These are phyloP conservation scores for Ascidia mentula DNA, from an alignment of 23 tunicate genomes.

Conservation along the genomic window DNA sequence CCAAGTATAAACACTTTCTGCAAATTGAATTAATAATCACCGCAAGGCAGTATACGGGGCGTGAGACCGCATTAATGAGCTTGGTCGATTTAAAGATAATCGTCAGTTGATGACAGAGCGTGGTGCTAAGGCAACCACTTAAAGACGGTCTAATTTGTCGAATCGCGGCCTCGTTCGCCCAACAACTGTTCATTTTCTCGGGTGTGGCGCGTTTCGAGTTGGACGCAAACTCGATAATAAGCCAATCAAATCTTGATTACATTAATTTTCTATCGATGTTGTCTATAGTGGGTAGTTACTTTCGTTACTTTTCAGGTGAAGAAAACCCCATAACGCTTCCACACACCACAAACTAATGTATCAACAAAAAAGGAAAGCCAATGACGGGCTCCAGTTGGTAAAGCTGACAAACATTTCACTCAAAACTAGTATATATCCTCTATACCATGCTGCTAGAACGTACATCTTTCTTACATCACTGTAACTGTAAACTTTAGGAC, in stretches of 20 bases:
- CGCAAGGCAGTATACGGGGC: not conserved
- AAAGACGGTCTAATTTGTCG: not conserved
- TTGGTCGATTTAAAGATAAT: not conserved
- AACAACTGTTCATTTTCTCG: conserved; percentile 2
- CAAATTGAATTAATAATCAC: not conserved
- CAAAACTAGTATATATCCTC: no score
- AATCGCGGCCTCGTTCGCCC: not conserved
- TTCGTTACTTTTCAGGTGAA: no score
- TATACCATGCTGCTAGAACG: no score
- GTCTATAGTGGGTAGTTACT: no score
- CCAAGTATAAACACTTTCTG: not conserved
- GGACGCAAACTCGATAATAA: not conserved
- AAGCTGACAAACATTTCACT: no score
- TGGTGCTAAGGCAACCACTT: conserved; percentile 2
- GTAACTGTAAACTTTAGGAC: no score
- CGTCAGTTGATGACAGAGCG: not conserved
- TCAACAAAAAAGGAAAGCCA: no score
- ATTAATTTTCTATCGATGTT: no score
- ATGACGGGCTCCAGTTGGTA: no score
- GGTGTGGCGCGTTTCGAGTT: not conserved
- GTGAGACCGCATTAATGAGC: conserved; percentile 5
- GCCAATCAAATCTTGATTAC: not conserved
- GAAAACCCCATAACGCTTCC: no score
- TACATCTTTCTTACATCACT: no score
- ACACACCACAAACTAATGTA: no score